Evolutionary conservation across 92 coral and sea anemone species (phyloP), one percentile per base, ranked within the genome.

Genomic region (Epizoanthus fatuus): DNA sequence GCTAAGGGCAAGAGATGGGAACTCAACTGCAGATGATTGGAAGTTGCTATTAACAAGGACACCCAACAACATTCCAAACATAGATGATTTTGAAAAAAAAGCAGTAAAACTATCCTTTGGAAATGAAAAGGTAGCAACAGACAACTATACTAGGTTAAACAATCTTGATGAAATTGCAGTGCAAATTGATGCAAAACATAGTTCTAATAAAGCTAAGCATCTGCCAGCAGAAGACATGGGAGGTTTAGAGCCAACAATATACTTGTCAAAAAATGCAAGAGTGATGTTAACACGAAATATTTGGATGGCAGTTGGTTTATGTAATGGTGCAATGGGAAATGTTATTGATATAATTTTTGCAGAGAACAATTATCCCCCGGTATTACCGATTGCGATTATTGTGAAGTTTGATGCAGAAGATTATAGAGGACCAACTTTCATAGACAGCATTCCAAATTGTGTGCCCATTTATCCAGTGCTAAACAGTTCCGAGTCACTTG

Each of bases 1-100:
- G 79, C 53, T 79, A 8, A 69, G 85, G 13, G 84, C 87, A 51
- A 84, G 92, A 63, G 88, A 89, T 89, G 93, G 93, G 14, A 85
- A 83, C 62, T 89, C 88, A 58, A 83, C 74, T 57, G 0, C 83
- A 17, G 85, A 83, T 37, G 88, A 89, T 15, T 89, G 92, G 85
- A 84, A 83, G 74, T 38, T 74, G 79, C 78, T 89, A 15, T 85
- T 89, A 53, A 75, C 32, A 42, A 89, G 89, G 63, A 71, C 32
- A 79, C 93, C 86, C 44, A 75, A 73, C 45, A 89, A 80, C 37
- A 89, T 79, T 9, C 53, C 5, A 35, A 40, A 84, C 64, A 76
- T 66, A 52, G 60, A 55, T 52, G 47, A 42, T 47, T 81, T 81
- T 68, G 32, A 67, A 54, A 67, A 51, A 3, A 51, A 64, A 63